These are phyloP conservation scores for Eucriotettix oculatus DNA, from an alignment of 2,888 invertebrate species.

Conservation along the genomic window DNA sequence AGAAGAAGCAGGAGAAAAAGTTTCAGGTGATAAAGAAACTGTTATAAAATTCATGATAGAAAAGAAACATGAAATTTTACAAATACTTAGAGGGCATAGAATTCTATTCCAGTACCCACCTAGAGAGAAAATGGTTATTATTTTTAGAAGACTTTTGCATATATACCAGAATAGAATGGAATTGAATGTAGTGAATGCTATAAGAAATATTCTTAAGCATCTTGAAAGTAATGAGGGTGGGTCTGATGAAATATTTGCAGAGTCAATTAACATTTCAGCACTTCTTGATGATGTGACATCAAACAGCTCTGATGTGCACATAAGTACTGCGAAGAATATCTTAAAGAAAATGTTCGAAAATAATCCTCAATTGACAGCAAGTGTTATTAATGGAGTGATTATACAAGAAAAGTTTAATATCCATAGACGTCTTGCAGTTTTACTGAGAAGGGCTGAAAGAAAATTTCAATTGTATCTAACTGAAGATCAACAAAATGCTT, in stretches of 20 bases:
- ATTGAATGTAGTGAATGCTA: not conserved
- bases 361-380: not conserved
- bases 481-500: not conserved
- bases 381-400: not conserved
- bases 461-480: not conserved
- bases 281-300: slow-evolving; percentile 1
- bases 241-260: not conserved
- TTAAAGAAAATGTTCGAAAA: not conserved
- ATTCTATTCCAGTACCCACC: slow-evolving; percentile 2
- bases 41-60: slow-evolving; percentile 3
- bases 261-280: not conserved
- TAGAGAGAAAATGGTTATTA: slow-evolving; percentile 3
- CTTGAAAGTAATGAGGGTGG: not conserved
- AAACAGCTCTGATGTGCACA: not conserved
- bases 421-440: not conserved
- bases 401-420: slow-evolving; percentile 3
- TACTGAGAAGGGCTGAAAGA: not conserved
- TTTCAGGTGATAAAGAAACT: not conserved
- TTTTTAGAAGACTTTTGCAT: not conserved
- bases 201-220: not conserved
- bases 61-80: slow-evolving; percentile 1
- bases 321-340: slow-evolving; percentile 1
- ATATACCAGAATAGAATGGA: slow-evolving; percentile 1
- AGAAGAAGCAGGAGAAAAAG: slow-evolving; percentile 1
- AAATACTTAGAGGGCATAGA: not conserved